Conservation (phyloP, 2,797 vertebrate genomes). For the Echeneis naucrates region DNA sequence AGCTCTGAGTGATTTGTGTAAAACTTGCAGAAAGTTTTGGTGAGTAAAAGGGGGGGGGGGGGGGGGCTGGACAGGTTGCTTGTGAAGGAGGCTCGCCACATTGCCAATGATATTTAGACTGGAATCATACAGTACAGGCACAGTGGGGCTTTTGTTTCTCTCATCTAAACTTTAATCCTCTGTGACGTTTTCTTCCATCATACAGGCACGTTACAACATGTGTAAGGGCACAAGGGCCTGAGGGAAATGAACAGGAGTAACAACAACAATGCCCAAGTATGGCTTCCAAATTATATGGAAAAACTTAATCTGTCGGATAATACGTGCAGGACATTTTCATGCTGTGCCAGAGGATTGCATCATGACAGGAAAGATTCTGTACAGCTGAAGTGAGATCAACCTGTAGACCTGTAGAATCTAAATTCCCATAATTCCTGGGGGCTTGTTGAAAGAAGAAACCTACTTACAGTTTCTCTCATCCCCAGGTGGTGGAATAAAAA, state of each 20-base stretch:
- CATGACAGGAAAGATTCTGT: not conserved
- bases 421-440: not conserved
- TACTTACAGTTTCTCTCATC: not conserved
- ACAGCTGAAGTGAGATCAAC: not conserved
- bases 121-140: slow-evolving; percentile 44
- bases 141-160: slow-evolving; percentile 56
- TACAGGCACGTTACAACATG: slow-evolving; percentile 42
- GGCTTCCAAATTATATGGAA: not conserved
- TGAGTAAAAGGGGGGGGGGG: not conserved
- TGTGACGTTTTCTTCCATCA: slow-evolving; percentile 24
- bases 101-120: slow-evolving; percentile 71
- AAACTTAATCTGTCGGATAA: not conserved
- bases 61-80: not conserved
- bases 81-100: slow-evolving; percentile 31
- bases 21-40: slow-evolving; percentile 28
- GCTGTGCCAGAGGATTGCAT: not conserved
- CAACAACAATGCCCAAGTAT: not conserved
- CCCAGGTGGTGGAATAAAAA: slow-evolving; percentile 32
- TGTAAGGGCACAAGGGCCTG: slow-evolving; percentile 10
- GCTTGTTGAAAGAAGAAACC: slow-evolving; percentile 1
- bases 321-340: not conserved
- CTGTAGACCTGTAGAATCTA: slow-evolving; percentile 5
- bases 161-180: slow-evolving; percentile 19
- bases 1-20: slow-evolving; percentile 45
- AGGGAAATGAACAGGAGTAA: slow-evolving; percentile 4